Conservation (phyloP, 2,888 invertebrate genomes). For the Plusia festucae region DNA sequence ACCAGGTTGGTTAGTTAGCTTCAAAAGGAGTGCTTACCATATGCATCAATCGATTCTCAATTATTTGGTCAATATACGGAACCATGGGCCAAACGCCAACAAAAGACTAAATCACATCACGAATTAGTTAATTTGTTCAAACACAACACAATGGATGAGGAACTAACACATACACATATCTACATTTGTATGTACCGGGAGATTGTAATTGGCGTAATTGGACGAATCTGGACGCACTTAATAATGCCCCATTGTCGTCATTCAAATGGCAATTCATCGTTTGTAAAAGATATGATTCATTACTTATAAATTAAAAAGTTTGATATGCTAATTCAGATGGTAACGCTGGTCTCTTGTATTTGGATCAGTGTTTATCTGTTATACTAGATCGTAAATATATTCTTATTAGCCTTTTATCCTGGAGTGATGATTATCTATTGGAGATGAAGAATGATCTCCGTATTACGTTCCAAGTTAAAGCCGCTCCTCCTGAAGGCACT, state of each 20-base stretch:
- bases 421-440: too few relatives aligned
- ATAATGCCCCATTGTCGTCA: constrained; percentile 87
- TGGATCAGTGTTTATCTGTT: constrained; percentile 7
- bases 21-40: not conserved
- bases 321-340: constrained; percentile 52
- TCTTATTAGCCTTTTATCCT: not conserved
- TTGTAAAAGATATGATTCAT: constrained; percentile 86
- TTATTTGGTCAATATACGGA: constrained; percentile 15
- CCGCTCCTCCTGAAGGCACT: too few relatives aligned
- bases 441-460: too few relatives aligned
- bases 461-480: too few relatives aligned
- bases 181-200: constrained; percentile 80
- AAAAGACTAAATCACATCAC: constrained; percentile 65
- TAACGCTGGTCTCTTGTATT: constrained; percentile 19
- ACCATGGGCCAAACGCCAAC: constrained; percentile 56
- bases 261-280: constrained; percentile 87
- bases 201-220: constrained; percentile 89
- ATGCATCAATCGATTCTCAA: constrained; percentile 25
- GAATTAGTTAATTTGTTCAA: constrained; percentile 88
- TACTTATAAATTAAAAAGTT: constrained; percentile 81
- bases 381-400: not conserved
- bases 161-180: constrained; percentile 81
- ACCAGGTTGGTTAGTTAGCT: too few relatives aligned
- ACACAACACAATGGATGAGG: constrained; percentile 87
- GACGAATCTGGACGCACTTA: constrained; percentile 88